Base-by-base conservation (phyloP, 2,797 vertebrate genomes). In the Takifugu rubripes region DNA sequence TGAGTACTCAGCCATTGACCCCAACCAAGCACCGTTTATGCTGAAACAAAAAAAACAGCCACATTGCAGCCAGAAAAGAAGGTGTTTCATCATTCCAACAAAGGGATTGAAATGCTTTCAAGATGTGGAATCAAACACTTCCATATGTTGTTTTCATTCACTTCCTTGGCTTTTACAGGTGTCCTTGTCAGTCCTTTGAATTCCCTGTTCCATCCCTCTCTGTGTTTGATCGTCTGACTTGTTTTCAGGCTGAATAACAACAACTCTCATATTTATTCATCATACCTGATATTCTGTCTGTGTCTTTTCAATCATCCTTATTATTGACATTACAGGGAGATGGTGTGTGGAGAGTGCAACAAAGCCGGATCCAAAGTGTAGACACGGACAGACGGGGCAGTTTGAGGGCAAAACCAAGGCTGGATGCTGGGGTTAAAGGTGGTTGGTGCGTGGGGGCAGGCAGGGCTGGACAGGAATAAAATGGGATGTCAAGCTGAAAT, bases 1-100 rank as follows among this genome's bases (percentile, higher is more conserved):
- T 49, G 66, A 68, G 54, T 49, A 7, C 56, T 61, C 52, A 65
- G 44, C 3, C 29, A 36, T 43, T 72, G 67, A 83, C 78, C 72
- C 77, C 63, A 58, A 36, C 53, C 67, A 52, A 69, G 61, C 50
- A 56, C 56, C 26, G 49, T 74, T 81, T 54, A 59, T 1, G 3
- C 16, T 6, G 58, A 77, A 73, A 75, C 65, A 68, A 77, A 78
- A 64, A 71, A 1, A 70, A 79, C 73, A 21, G 81, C 77, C 77
- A 75, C 68, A 60, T 84, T 84, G 76, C 76, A 70, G 45, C 33
- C 9, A 59, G 66, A 67, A 64, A 45, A 17, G 52, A 59, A 49
- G 60, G 43, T 49, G 65, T 85, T 84, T 79, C 81, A 84, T 87
- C 81, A 86, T 55, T 61, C 48, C 36, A 14, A 17, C 14, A 17